These are phyloP conservation scores for Telmatochromis sp. DNA, from an alignment of 2,113 vertebrate species.

Conservation along the genomic window DNA sequence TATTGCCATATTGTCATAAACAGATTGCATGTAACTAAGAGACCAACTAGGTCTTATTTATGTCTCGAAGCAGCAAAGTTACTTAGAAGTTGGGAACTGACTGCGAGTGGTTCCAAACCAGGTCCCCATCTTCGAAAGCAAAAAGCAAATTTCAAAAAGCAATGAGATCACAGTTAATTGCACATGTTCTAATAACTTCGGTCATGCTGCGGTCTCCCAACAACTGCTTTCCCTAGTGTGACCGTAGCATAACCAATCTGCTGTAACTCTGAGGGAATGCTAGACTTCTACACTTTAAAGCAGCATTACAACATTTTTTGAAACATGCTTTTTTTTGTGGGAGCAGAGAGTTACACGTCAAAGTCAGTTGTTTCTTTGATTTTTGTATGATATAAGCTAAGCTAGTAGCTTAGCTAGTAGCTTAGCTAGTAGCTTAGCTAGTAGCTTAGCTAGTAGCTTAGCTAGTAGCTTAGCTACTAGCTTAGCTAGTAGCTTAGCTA, in stretches of 20 bases:
- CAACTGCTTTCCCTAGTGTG: background rate
- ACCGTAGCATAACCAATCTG: background rate
- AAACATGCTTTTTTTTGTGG: background rate
- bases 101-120: background rate
- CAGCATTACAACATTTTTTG: background rate
- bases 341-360: background rate
- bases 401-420: background rate
- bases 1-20: background rate
- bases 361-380: background rate
- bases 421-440: background rate
- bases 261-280: background rate
- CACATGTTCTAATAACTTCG: background rate
- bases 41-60: background rate
- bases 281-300: background rate
- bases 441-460: background rate
- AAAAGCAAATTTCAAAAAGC: background rate
- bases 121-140: background rate
- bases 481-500: background rate
- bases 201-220: fast-evolving
- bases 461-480: background rate
- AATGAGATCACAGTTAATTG: background rate
- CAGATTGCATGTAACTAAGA: background rate
- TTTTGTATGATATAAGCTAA: background rate
- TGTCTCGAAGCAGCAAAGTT: background rate
- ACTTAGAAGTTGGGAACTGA: background rate